A percentile compares a stretch with the other conserved stretches of the same genome.
These are phyloP conservation scores for Gastracanthus pulcherrimus DNA, from an alignment of 2,888 invertebrate genomes.

Conservation along the genomic window DNA sequence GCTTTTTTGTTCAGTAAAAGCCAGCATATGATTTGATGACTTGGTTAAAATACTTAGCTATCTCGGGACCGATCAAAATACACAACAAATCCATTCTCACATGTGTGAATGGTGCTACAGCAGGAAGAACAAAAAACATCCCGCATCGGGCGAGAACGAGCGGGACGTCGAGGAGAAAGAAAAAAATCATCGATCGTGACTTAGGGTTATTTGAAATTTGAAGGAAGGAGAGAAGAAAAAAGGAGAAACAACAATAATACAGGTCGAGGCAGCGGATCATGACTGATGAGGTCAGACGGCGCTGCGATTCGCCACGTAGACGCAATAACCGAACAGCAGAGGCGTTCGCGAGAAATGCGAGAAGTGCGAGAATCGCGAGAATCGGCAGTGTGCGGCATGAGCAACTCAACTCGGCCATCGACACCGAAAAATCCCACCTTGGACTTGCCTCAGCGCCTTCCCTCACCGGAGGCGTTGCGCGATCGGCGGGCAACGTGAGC, in stretches of 20 bases:
- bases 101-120: neutral
- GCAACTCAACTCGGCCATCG: too few relatives aligned
- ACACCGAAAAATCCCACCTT: neutral
- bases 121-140: neutral
- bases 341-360: neutral
- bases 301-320: neutral
- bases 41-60: slow-evolving; percentile 10
- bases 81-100: slow-evolving; percentile 37
- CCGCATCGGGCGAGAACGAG: neutral
- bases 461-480: neutral
- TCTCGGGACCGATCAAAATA: slow-evolving; percentile 16
- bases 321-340: neutral
- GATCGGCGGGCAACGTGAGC: neutral
- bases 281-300: slow-evolving; percentile 15
- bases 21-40: slow-evolving; percentile 3
- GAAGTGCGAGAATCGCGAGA: neutral
- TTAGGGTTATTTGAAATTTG: slow-evolving; percentile 23
- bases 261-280: neutral
- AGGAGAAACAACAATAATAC: neutral
- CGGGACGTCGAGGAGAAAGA: neutral
- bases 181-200: slow-evolving; percentile 19
- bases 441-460: neutral
- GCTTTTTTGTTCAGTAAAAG: neutral
- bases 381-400: too few relatives aligned
- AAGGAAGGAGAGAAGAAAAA: neutral